Evolutionary conservation across 2,113 vertebrate species (phyloP), one percentile per base, ranked within the genome.

Genomic region (Plecotus auritus): DNA sequence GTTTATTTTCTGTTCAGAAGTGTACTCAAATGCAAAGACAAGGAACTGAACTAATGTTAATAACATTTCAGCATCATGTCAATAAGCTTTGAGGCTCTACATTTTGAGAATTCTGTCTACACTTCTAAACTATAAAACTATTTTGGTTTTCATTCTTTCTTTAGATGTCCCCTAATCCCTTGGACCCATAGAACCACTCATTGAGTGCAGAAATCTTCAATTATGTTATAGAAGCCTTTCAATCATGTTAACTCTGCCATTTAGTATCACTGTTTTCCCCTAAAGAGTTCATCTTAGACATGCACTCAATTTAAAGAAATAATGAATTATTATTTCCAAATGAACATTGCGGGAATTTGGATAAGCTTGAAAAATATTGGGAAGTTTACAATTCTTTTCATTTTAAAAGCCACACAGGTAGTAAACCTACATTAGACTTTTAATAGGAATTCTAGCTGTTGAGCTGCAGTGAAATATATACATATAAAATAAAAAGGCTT

Each of bases 281-380:
- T 78, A 40, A 86, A 94, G 35, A n/a, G 23, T 87, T 93, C 61
- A 77, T 72, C 78, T 86, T 91, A n/a, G 49, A n/a, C 14, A 32
- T 26, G 56, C 85, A 91, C 47, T 86, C 76, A 73, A 94, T 78
- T 84, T 59, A 69, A 51, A 49, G 80, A 86, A 97, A 86, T 89
- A 89, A 59, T 94, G 90, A 97, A 90, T 95, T 66, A 91, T 94
- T 96, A 96, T 96, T 97, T 95, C 87, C 56, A 92, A 96, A 89
- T 85, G 47, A 20, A 85, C 73, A 85, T 42, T 96, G 89, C 49
- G 85, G 92, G 67, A 85, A 96, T 86, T 69, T 95, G 76, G 18
- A 69, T 64, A 94, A 70, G 0, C 40, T 97, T 93, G 87, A 95
- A 82, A 14, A 83, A 96, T 85, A 87, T 30, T 98, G 93, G 78